phyloP scores from a whole-genome alignment of 1,140 invertebrate species.

The Drosophila orena region DNA sequence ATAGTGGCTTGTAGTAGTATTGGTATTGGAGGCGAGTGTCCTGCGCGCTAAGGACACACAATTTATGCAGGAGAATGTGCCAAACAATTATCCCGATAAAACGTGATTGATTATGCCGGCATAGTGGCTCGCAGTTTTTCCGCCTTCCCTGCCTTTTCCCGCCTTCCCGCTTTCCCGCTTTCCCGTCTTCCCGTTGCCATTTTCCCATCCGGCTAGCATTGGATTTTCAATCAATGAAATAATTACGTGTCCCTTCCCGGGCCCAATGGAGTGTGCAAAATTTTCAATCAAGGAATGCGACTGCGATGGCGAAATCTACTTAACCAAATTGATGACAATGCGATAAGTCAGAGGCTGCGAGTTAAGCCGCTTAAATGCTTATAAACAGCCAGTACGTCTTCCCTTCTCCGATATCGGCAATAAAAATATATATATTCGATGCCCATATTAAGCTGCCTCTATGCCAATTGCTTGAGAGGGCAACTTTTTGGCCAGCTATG shows the following conservation, averaged over 20 bases:
- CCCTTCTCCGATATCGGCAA: background rate
- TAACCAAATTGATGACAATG: conserved; percentile 79
- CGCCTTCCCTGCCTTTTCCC: conserved; percentile 1
- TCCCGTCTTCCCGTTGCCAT: background rate
- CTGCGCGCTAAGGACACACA: conserved; percentile 38
- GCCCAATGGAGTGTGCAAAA: conserved; percentile 63
- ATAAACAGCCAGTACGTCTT: conserved; percentile 53
- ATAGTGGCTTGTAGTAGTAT: background rate
- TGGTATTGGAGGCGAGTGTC: conserved; percentile 30
- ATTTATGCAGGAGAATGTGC: conserved; percentile 56
- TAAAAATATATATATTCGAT: conserved; percentile 12
- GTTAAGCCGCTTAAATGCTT: conserved; percentile 74
- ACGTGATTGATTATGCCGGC: conserved; percentile 67
- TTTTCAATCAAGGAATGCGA: conserved; percentile 68
- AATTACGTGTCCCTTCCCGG: conserved; percentile 63
- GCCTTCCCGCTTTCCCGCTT: background rate
- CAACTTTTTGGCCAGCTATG: conserved; percentile 56
- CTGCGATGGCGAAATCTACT: conserved; percentile 59
- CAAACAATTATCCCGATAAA: conserved; percentile 73
- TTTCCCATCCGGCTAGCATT: conserved; percentile 17
- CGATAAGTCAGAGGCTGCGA: conserved; percentile 73
- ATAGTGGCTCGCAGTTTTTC: conserved; percentile 23
- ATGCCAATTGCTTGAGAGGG: conserved; percentile 47
- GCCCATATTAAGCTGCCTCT: conserved; percentile 42
- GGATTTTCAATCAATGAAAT: conserved; percentile 70